Conservation (phyloP, 2,888 invertebrate species). For the Chymomyza caudatula region DNA sequence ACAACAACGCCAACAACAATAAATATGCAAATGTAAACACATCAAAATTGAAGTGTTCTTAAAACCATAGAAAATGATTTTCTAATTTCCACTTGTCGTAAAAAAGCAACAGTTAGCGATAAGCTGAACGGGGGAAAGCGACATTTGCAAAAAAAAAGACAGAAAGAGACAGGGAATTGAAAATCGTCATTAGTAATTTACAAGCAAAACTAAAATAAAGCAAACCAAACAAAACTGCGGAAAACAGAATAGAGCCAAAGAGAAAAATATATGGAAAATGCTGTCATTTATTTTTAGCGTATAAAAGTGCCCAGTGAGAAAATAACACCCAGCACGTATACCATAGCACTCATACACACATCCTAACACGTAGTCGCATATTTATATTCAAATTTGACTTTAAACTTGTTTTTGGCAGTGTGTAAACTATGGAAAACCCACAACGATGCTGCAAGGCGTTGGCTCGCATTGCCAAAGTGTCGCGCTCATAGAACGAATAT, state of each 20-base stretch:
- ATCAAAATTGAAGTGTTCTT: slow-evolving; percentile 23
- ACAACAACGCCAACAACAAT: neutral
- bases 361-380: neutral
- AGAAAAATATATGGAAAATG: slow-evolving; percentile 12
- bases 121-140: slow-evolving; percentile 14
- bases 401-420: slow-evolving; percentile 5
- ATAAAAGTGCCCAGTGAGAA: slow-evolving; percentile 28
- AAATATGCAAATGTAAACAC: neutral
- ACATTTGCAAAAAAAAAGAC: neutral
- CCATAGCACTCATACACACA: neutral
- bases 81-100: slow-evolving; percentile 61
- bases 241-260: neutral
- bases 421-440: neutral
- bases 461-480: neutral
- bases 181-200: slow-evolving; percentile 60
- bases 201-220: slow-evolving; percentile 23
- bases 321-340: neutral
- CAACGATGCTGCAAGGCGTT: neutral
- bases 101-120: slow-evolving; percentile 22
- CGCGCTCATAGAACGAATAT: neutral
- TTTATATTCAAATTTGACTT: slow-evolving; percentile 13
- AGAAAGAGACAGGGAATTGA: slow-evolving; percentile 15
- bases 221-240: slow-evolving; percentile 8
- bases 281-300: slow-evolving; percentile 31
- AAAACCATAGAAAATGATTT: slow-evolving; percentile 54